phyloP scores from a whole-genome alignment of 2,113 vertebrate species.

The Sylvilagus bachmani region DNA sequence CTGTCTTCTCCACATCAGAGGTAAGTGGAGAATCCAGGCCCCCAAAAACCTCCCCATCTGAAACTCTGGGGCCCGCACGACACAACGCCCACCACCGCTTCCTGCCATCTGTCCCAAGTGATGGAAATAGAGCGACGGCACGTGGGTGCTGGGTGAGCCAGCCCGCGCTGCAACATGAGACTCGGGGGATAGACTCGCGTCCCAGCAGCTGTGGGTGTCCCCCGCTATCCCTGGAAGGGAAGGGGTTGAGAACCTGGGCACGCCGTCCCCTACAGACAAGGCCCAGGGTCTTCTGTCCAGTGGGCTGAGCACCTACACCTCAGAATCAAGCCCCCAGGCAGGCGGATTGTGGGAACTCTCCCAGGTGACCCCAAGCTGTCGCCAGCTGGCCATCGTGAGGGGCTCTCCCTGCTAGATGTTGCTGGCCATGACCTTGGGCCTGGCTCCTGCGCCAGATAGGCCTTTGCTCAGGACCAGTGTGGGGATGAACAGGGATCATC shows the following conservation, averaged over 20 bases:
- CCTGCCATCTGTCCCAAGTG: slow-evolving; percentile 75
- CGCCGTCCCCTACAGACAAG: neutral
- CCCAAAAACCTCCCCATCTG: neutral
- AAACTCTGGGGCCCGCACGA: slow-evolving; percentile 35
- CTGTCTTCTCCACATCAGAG: neutral
- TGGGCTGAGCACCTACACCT: neutral
- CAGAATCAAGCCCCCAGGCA: neutral
- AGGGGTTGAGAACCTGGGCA: neutral
- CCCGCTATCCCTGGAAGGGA: neutral
- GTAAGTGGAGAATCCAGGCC: neutral
- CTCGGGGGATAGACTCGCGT: neutral
- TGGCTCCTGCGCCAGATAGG: neutral
- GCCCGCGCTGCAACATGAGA: neutral
- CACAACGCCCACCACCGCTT: slow-evolving; percentile 66
- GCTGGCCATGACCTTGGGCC: neutral
- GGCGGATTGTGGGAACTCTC: neutral
- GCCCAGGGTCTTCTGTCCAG: neutral
- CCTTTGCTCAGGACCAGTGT: neutral
- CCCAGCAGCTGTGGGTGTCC: neutral
- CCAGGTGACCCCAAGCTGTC: neutral
- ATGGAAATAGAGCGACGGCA: slow-evolving; percentile 63
- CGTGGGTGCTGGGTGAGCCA: neutral
- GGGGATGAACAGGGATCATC: neutral
- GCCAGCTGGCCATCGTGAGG: neutral
- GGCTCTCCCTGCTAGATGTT: neutral